These are phyloP conservation scores for Acrossocheilus wenchowensis DNA, from an alignment of 2,797 vertebrate genomes.

Conservation along the genomic window DNA sequence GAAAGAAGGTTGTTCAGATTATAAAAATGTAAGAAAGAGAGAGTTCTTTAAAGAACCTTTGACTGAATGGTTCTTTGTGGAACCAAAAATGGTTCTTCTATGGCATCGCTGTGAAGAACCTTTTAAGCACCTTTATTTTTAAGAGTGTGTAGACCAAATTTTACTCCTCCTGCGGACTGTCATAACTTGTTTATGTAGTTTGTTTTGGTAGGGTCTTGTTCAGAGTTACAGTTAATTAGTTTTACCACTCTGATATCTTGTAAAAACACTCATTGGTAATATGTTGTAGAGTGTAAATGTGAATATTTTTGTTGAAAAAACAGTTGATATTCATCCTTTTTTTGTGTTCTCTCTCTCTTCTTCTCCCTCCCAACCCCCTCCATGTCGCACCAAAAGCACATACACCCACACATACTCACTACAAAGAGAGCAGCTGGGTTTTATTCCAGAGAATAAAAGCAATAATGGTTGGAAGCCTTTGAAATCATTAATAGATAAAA, in stretches of 20 bases:
- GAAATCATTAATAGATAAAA: slow-evolving; percentile 72
- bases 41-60: no score
- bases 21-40: no score
- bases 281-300: slow-evolving; percentile 19
- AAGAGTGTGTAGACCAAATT: not conserved
- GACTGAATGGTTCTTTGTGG: no score
- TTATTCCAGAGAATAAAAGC: slow-evolving; percentile 68
- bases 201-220: slow-evolving; percentile 20
- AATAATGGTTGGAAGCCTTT: slow-evolving; percentile 68
- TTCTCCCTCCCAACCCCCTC: slow-evolving; percentile 33
- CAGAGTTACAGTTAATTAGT: slow-evolving; percentile 21
- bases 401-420: slow-evolving; percentile 61
- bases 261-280: slow-evolving; percentile 7
- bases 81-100: no score
- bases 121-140: no score
- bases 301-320: slow-evolving; percentile 28
- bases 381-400: slow-evolving; percentile 44
- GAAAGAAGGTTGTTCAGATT: no score
- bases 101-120: no score
- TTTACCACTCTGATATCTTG: slow-evolving; percentile 14
- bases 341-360: slow-evolving; percentile 5
- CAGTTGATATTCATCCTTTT: slow-evolving; percentile 16
- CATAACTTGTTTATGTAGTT: slow-evolving; percentile 28
- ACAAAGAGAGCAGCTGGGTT: slow-evolving; percentile 65
- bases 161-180: not conserved